Evolutionary conservation across 2,113 vertebrate genomes (phyloP).

Genomic region (Connochaetes taurinus): DNA sequence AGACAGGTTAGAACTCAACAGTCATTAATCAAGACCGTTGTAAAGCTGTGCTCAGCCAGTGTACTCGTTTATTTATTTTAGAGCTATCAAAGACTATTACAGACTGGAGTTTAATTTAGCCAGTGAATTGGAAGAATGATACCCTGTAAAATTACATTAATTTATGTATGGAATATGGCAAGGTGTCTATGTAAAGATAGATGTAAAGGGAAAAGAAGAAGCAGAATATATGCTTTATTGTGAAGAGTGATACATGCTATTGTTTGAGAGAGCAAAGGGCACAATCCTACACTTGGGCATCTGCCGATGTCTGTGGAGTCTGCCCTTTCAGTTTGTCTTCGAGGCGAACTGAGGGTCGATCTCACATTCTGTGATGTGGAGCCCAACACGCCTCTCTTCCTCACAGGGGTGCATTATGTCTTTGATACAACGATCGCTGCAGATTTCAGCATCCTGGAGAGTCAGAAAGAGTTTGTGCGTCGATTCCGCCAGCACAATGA

Average conservation of each 20-base stretch:
- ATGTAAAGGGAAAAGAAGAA: background rate
- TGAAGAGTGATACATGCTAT: background rate
- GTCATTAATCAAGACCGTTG: background rate
- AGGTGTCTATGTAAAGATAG: rapidly evolving
- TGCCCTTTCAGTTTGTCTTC: background rate
- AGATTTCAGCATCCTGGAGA: slow-evolving; percentile 95
- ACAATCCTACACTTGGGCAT: background rate
- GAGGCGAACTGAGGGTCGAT: too few species aligned
- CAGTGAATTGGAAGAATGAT: background rate
- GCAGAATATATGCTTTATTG: too few species aligned
- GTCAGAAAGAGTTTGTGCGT: slow-evolving; percentile 93
- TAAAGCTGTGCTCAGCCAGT: background rate
- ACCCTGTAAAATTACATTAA: rapidly evolving
- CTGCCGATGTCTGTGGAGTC: background rate
- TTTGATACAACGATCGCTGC: slow-evolving; percentile 92
- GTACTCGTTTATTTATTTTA: background rate
- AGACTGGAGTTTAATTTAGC: background rate
- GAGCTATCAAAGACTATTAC: background rate
- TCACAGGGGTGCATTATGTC: slow-evolving; percentile 89
- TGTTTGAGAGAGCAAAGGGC: background rate
- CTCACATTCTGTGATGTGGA: rapidly evolving
- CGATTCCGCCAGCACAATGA: slow-evolving; percentile 87
- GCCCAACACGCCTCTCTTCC: background rate
- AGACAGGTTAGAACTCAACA: background rate
- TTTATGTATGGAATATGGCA: background rate